phyloP scores from a whole-genome alignment of 1,140 invertebrate species.

The Holotrichia oblita region DNA sequence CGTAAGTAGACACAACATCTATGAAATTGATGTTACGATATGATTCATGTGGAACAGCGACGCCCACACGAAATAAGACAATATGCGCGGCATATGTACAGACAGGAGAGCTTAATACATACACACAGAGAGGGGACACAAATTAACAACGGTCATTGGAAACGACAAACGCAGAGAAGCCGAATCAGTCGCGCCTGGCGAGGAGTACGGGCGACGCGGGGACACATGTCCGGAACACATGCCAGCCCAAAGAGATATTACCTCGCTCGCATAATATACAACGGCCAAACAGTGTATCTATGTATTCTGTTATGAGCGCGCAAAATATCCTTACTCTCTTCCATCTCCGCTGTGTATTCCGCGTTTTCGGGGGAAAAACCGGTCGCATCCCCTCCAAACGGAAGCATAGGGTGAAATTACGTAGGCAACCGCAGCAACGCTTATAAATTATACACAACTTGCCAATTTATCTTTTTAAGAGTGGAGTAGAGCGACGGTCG shows the following conservation, averaged over 20 bases:
- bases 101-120: neutral
- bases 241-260: constrained; percentile 4
- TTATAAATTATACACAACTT: constrained; percentile 21
- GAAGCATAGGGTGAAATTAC: neutral
- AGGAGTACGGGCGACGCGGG: neutral
- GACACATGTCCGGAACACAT: neutral
- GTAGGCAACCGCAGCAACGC: constrained; percentile 18
- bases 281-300: neutral
- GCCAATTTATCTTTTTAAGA: constrained; percentile 17
- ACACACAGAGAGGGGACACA: neutral
- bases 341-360: neutral
- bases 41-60: too few species aligned
- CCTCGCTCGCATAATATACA: neutral
- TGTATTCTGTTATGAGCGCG: neutral
- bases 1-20: too few species aligned
- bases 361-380: constrained; percentile 2
- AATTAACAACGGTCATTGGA: constrained; percentile 16
- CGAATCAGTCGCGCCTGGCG: neutral
- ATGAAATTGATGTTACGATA: too few species aligned
- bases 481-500: neutral
- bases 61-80: too few species aligned
- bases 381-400: neutral
- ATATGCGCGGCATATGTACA: neutral
- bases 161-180: neutral
- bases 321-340: neutral